Conservation (phyloP, 2,113 vertebrate genomes). For the Pipra filicauda region DNA sequence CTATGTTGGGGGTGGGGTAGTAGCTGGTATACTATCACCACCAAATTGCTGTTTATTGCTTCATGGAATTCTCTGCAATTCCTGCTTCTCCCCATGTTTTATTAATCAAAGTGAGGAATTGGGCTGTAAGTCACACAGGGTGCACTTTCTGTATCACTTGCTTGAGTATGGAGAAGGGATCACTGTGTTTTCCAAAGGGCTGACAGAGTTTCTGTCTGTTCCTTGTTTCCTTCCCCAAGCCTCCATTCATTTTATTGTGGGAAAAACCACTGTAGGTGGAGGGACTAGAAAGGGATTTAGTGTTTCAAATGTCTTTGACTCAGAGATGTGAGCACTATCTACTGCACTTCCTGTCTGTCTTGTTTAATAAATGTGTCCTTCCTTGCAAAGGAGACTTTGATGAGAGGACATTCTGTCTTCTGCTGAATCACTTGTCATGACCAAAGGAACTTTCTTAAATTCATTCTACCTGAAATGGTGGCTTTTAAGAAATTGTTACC, state of each 20-base stretch:
- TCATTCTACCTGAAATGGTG: not conserved
- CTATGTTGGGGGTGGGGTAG: not conserved
- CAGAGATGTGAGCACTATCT: not conserved
- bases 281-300: not conserved
- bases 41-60: constrained; percentile 25
- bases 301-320: not conserved
- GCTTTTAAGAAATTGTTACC: constrained; percentile 1
- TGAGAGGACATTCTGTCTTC: not conserved
- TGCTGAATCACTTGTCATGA: not conserved
- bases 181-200: not conserved
- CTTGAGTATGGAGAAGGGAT: not conserved
- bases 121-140: not conserved
- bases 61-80: constrained; percentile 6
- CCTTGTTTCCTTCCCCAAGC: not conserved
- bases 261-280: not conserved
- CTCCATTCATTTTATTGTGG: not conserved
- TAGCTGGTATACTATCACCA: not conserved
- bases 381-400: not conserved
- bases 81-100: constrained; percentile 15
- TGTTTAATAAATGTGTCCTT: constrained; percentile 7
- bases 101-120: constrained; percentile 8
- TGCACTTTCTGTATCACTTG: not conserved
- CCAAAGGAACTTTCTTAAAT: not conserved
- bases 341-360: not conserved
- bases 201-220: not conserved